These are phyloP conservation scores for Drosophila crucigera DNA, from an alignment of 2,888 invertebrate genomes.

Conservation along the genomic window DNA sequence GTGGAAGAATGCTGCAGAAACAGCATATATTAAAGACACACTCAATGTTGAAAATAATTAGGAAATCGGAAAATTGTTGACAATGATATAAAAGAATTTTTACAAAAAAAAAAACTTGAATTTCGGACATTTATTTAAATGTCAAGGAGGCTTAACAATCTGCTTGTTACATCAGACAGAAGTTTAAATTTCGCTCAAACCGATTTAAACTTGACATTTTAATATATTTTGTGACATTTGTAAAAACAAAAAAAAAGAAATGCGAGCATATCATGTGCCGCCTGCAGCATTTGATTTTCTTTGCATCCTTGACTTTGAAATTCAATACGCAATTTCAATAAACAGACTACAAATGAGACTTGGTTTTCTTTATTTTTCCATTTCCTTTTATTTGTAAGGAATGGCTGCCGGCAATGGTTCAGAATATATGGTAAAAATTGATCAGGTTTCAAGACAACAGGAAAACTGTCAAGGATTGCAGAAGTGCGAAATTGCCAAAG, in stretches of 20 bases:
- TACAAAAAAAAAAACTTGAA: neutral
- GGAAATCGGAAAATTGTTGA: neutral
- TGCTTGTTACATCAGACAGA: neutral
- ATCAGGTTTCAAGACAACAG: slow-evolving; percentile 38
- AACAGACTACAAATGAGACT: slow-evolving; percentile 59
- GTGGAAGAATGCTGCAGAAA: neutral
- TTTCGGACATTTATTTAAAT: neutral
- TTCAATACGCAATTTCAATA: slow-evolving; percentile 72
- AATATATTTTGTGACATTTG: slow-evolving; percentile 17
- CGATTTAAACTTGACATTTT: slow-evolving; percentile 21
- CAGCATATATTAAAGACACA: neutral
- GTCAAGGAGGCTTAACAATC: neutral
- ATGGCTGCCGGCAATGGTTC: slow-evolving; percentile 24
- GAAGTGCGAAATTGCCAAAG: slow-evolving; percentile 31
- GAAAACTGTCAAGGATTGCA: slow-evolving; percentile 11
- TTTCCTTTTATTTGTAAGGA: neutral
- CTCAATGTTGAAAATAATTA: neutral
- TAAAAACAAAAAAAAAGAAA: neutral
- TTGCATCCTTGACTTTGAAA: slow-evolving; percentile 39
- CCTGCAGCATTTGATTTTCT: slow-evolving; percentile 18
- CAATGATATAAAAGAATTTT: neutral
- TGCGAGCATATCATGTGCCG: slow-evolving; percentile 3
- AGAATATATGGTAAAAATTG: slow-evolving; percentile 37
- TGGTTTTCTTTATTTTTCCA: slow-evolving; percentile 16
- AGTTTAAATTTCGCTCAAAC: no score